These are phyloP conservation scores for Cacoxenus indagator DNA, from an alignment of 2,888 invertebrate genomes.

Conservation along the genomic window DNA sequence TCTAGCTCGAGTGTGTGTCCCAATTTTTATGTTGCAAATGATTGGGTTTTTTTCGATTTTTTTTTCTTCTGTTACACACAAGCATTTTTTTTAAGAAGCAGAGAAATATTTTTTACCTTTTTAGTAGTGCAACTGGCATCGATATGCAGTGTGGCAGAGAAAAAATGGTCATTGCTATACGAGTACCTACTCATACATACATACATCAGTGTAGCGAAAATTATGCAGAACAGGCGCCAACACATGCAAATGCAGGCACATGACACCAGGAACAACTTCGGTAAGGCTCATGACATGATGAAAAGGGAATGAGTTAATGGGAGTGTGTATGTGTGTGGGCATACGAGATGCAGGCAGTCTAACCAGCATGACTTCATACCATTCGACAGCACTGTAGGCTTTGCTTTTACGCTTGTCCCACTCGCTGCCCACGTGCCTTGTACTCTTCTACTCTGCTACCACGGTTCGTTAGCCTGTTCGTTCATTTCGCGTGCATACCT, in stretches of 20 bases:
- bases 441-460: not conserved
- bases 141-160: not conserved
- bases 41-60: not conserved
- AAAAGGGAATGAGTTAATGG: not conserved
- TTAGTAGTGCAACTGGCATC: constrained; percentile 1
- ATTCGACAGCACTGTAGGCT: not conserved
- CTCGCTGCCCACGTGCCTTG: not conserved
- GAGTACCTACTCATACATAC: too few species aligned
- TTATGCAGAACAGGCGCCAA: not conserved
- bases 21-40: constrained; percentile 11
- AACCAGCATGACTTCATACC: not conserved
- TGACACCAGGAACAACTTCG: not conserved
- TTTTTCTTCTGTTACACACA: not conserved
- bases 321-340: constrained; percentile 12
- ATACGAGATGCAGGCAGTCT: not conserved
- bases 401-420: not conserved
- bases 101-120: not conserved
- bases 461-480: not conserved
- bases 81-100: not conserved
- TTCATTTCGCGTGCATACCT: constrained; percentile 14
- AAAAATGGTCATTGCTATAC: not conserved
- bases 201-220: not conserved
- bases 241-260: constrained; percentile 9
- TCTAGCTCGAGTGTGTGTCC: not conserved
- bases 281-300: not conserved